These are phyloP conservation scores for Aphaenogaster floridana DNA, from an alignment of 1,140 invertebrate species.

Conservation along the genomic window DNA sequence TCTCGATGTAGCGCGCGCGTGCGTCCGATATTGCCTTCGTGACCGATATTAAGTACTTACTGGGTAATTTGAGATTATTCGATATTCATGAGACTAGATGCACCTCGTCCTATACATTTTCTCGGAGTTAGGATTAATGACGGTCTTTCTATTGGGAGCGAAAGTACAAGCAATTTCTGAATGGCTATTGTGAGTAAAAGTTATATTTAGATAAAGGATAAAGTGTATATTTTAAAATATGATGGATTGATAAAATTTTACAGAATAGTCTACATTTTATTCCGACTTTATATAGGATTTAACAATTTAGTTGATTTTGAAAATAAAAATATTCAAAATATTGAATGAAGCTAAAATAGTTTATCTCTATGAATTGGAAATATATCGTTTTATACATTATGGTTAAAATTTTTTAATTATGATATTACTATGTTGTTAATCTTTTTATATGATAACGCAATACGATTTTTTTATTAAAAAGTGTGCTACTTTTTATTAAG, in stretches of 20 bases:
- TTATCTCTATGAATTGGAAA: neutral
- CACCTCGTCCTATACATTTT: neutral
- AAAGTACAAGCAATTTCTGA: neutral
- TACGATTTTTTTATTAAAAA: neutral
- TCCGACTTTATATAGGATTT: neutral
- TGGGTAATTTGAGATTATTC: conserved; percentile 57
- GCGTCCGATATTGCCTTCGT: conserved; percentile 52
- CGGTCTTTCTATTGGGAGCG: neutral
- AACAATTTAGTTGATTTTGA: neutral
- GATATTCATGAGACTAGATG: conserved; percentile 38
- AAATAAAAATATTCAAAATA: neutral
- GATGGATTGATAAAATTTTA: neutral
- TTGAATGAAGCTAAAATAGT: neutral
- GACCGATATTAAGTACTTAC: conserved; percentile 55
- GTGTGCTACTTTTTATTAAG: neutral
- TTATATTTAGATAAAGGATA: neutral
- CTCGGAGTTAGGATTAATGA: neutral
- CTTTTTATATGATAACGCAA: neutral
- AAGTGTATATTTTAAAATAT: neutral
- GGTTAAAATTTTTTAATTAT: neutral
- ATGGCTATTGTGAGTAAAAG: conserved; percentile 7
- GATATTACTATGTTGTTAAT: neutral
- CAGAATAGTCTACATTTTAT: neutral
- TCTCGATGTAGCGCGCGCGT: conserved; percentile 46
- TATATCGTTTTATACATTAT: neutral